Percentiles rank a stretch among this genome's conserved stretches.
These are phyloP conservation scores for Tetheella fluctuosa DNA, from an alignment of 2,888 invertebrate species.

Conservation along the genomic window DNA sequence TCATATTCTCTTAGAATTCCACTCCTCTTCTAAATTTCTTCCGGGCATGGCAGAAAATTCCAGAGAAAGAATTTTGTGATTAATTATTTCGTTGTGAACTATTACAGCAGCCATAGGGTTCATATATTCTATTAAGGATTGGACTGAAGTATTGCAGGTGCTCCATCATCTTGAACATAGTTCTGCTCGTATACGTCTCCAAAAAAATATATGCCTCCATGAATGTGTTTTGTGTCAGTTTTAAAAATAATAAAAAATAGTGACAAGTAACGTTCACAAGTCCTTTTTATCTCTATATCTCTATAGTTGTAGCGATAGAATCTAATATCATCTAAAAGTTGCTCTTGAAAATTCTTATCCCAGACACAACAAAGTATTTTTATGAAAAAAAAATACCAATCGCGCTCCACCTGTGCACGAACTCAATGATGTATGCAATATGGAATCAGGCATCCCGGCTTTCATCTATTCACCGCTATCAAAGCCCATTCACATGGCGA, in stretches of 20 bases:
- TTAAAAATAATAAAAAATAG: too few species aligned
- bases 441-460: slow-evolving; percentile 3
- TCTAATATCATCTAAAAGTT: background rate
- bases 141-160: too few species aligned
- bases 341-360: background rate
- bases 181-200: too few species aligned
- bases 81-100: background rate
- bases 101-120: too few species aligned
- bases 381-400: background rate
- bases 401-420: background rate
- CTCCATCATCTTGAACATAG: too few species aligned
- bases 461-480: slow-evolving; percentile 35
- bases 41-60: background rate
- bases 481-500: slow-evolving; percentile 46
- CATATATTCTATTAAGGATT: too few species aligned
- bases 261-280: too few species aligned
- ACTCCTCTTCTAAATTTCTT: background rate
- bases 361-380: background rate
- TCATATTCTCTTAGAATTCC: background rate
- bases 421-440: slow-evolving; percentile 2
- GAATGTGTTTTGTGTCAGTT: too few species aligned
- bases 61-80: background rate
- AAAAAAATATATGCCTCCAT: too few species aligned
- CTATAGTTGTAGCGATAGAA: background rate
- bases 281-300: background rate